A percentile compares a stretch with the other conserved stretches of the same genome.
Evolutionary conservation across 2,113 vertebrate genomes (phyloP).

Genomic region (Falco punctatus): DNA sequence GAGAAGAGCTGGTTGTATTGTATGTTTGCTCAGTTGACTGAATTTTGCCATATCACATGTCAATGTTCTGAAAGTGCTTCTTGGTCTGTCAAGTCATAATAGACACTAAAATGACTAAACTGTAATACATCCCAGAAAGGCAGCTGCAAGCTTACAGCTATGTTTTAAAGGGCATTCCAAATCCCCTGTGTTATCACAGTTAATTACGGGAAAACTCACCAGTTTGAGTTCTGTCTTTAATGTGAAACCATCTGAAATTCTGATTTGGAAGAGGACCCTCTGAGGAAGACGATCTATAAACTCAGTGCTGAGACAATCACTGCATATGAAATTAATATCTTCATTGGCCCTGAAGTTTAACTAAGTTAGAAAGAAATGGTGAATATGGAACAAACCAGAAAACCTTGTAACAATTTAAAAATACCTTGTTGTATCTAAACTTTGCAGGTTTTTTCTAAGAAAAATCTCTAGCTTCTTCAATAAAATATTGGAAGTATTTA

Average conservation of each 20-base stretch:
- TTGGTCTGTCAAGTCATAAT: neutral
- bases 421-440: neutral
- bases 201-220: slow-evolving; percentile 31
- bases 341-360: slow-evolving; percentile 1
- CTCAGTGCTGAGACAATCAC: neutral
- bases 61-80: neutral
- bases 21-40: neutral
- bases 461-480: neutral
- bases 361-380: slow-evolving; percentile 12
- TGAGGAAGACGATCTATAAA: slow-evolving; percentile 26
- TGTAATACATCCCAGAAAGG: neutral
- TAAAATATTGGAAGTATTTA: neutral
- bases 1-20: neutral
- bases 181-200: neutral
- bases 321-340: slow-evolving; percentile 4
- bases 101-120: neutral
- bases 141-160: slow-evolving; percentile 5
- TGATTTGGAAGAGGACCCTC: neutral
- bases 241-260: slow-evolving; percentile 37
- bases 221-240: neutral
- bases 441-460: neutral
- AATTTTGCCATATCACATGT: neutral
- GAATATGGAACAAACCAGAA: neutral
- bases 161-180: neutral
- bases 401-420: neutral